Evolutionary conservation across 2,888 invertebrate genomes (phyloP).

Genomic region (Drosophila affinis): DNA sequence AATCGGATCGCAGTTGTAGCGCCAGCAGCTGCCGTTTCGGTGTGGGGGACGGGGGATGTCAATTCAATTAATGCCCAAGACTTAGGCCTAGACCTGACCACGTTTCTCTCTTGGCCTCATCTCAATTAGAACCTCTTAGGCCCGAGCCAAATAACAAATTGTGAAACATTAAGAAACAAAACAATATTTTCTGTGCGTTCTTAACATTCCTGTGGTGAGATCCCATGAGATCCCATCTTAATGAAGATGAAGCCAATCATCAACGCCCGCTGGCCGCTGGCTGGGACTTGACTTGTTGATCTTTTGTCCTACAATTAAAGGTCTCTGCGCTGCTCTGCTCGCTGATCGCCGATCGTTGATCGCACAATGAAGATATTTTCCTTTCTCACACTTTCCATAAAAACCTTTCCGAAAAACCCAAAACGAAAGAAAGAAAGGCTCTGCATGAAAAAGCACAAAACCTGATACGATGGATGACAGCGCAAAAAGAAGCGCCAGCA

Average conservation of each 20-base stretch:
- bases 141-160: slow-evolving; percentile 54
- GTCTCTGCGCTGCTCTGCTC: slow-evolving; percentile 56
- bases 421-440: slow-evolving; percentile 32
- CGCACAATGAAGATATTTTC: slow-evolving; percentile 77
- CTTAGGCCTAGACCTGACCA: slow-evolving; percentile 13
- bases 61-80: slow-evolving; percentile 72
- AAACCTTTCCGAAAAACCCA: slow-evolving; percentile 38
- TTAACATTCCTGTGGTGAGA: slow-evolving; percentile 45
- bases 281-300: slow-evolving; percentile 67
- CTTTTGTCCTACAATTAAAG: slow-evolving; percentile 74
- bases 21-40: slow-evolving; percentile 67
- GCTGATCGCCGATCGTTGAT: slow-evolving; percentile 55
- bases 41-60: slow-evolving; percentile 53
- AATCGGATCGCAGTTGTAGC: slow-evolving; percentile 46
- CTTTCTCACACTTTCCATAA: slow-evolving; percentile 78
- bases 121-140: slow-evolving; percentile 75
- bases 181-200: slow-evolving; percentile 45
- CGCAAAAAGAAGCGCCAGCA: slow-evolving; percentile 78
- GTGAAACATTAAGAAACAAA: slow-evolving; percentile 71
- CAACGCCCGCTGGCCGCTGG: slow-evolving; percentile 63
- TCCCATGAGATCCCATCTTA: slow-evolving; percentile 40
- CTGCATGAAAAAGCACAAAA: slow-evolving; percentile 79
- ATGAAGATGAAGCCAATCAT: slow-evolving; percentile 73
- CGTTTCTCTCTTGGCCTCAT: slow-evolving; percentile 17
- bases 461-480: slow-evolving; percentile 81